A percentile compares a stretch with the other conserved stretches of the same genome.
These are phyloP conservation scores for Spialia ferax DNA, from an alignment of 2,888 invertebrate genomes.

Conservation along the genomic window DNA sequence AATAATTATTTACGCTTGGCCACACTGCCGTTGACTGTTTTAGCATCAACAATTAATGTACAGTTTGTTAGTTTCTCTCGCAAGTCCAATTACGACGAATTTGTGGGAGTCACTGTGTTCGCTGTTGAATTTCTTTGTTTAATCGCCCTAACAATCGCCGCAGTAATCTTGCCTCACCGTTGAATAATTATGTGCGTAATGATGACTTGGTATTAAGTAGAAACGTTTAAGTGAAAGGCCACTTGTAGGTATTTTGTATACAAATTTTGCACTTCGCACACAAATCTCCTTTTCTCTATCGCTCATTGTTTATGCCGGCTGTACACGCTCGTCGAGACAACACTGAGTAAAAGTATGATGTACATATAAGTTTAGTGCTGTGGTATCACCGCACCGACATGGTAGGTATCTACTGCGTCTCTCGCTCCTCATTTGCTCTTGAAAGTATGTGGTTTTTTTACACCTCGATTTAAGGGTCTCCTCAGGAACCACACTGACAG, in stretches of 20 bases:
- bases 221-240: conserved; percentile 61
- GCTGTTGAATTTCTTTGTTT: conserved; percentile 72
- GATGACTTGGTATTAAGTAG: conserved; percentile 61
- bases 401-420: too few species aligned
- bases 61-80: conserved; percentile 80
- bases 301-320: conserved; percentile 4
- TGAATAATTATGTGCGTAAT: conserved; percentile 63
- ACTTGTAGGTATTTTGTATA: conserved; percentile 48
- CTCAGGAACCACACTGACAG: too few species aligned
- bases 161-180: conserved; percentile 59
- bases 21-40: conserved; percentile 64
- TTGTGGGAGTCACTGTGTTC: conserved; percentile 70
- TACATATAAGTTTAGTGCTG: too few species aligned
- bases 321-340: neutral
- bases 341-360: too few species aligned
- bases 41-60: conserved; percentile 83
- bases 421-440: too few species aligned
- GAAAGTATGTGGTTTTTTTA: too few species aligned
- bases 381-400: too few species aligned
- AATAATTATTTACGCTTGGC: conserved; percentile 5
- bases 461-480: too few species aligned
- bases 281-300: neutral
- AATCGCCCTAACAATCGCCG: conserved; percentile 69
- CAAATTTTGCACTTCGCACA: conserved; percentile 23
- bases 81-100: conserved; percentile 75